Conservation (phyloP, 2,888 invertebrate species). For the Rhagium mordax region DNA sequence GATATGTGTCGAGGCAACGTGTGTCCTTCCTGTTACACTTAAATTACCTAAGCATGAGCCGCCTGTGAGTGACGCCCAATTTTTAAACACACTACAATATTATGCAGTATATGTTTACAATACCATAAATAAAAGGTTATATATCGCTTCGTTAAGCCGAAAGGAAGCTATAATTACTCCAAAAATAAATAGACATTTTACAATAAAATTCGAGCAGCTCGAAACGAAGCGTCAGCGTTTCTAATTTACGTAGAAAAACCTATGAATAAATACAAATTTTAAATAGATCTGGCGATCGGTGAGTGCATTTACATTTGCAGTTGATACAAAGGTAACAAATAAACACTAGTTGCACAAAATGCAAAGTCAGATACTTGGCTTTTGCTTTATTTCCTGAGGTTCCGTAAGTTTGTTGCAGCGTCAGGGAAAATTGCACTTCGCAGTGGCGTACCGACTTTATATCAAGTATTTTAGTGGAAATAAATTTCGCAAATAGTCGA, state of each 20-base stretch:
- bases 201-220: neutral
- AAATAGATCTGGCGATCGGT: constrained; percentile 17
- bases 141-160: neutral
- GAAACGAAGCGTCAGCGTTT: neutral
- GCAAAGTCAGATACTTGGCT: constrained; percentile 57
- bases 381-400: constrained; percentile 63
- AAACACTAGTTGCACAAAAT: constrained; percentile 62
- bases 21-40: too few species aligned
- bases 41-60: too few species aligned
- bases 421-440: constrained; percentile 55
- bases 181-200: neutral
- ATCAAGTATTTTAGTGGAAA: too few species aligned
- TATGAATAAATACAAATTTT: constrained; percentile 30
- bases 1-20: too few species aligned
- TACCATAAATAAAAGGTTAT: neutral
- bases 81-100: too few species aligned
- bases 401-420: constrained; percentile 61
- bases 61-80: too few species aligned
- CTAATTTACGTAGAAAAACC: constrained; percentile 6
- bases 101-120: too few species aligned
- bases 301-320: constrained; percentile 48
- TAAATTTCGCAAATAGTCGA: too few species aligned
- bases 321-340: constrained; percentile 51
- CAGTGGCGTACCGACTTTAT: constrained; percentile 47
- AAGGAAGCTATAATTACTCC: neutral